Evolutionary conservation across 2,888 invertebrate species (phyloP).

Genomic region (Oxyteleia sp.): DNA sequence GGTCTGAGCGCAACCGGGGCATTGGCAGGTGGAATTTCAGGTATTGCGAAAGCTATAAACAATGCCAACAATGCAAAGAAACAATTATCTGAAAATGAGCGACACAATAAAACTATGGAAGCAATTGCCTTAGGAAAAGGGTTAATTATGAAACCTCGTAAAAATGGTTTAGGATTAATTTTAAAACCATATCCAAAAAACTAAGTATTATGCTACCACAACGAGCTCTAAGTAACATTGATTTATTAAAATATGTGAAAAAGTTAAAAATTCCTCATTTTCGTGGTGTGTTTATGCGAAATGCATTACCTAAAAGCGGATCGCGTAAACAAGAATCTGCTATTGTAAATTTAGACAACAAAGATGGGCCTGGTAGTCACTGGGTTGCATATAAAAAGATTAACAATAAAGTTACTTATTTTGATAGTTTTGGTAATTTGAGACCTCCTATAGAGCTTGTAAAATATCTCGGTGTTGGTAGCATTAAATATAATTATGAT

Average conservation of each 20-base stretch:
- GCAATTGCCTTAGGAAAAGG: conserved; percentile 75
- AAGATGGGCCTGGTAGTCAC: conserved; percentile 80
- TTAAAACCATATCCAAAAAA: conserved; percentile 24
- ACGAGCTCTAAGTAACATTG: conserved; percentile 79
- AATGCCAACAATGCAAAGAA: conserved; percentile 53
- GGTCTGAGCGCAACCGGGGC: conserved; percentile 2
- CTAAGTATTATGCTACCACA: conserved; percentile 76
- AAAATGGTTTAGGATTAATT: background rate
- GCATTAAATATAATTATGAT: conserved; percentile 78
- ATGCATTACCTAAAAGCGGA: conserved; percentile 68
- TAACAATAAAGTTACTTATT: conserved; percentile 80
- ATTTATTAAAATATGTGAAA: conserved; percentile 79
- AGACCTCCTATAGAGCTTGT: conserved; percentile 80
- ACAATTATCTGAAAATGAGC: conserved; percentile 74
- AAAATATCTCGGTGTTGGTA: conserved; percentile 69
- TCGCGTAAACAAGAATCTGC: conserved; percentile 25
- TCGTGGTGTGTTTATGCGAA: conserved; percentile 81
- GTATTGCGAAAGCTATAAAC: conserved; percentile 10
- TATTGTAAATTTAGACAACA: conserved; percentile 45
- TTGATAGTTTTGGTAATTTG: conserved; percentile 84
- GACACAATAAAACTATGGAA: conserved; percentile 80
- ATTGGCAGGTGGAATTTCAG: conserved; percentile 6
- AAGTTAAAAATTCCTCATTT: conserved; percentile 78
- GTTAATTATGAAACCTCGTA: conserved; percentile 32
- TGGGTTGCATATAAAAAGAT: conserved; percentile 77